These are phyloP conservation scores for Ellobium chinense DNA, from an alignment of 2,888 invertebrate species.

Conservation along the genomic window DNA sequence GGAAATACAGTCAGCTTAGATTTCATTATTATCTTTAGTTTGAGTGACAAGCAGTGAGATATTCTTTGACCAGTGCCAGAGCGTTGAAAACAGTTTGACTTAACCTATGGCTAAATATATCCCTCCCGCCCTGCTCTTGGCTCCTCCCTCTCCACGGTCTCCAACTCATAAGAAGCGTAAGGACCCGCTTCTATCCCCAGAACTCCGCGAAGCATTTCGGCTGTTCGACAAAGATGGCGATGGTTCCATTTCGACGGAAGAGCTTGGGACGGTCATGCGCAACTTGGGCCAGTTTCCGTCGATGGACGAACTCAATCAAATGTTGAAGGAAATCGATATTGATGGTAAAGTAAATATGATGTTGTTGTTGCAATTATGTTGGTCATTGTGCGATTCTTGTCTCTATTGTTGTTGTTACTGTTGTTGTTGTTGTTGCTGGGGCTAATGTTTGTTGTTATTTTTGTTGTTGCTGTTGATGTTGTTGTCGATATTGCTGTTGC, in stretches of 20 bases:
- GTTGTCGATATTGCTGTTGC: too few species aligned
- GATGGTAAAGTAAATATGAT: conserved; percentile 66
- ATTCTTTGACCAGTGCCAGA: too few species aligned
- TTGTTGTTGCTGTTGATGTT: too few species aligned
- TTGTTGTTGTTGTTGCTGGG: neutral
- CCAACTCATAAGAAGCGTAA: conserved; percentile 15
- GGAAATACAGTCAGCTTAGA: too few species aligned
- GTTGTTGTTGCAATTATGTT: neutral
- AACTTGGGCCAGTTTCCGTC: conserved; percentile 75
- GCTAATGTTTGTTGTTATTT: neutral
- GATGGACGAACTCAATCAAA: conserved; percentile 68
- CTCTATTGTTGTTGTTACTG: neutral
- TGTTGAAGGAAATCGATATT: conserved; percentile 75
- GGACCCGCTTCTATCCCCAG: conserved; percentile 56
- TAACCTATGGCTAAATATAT: conserved; percentile 48
- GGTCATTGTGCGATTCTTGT: neutral
- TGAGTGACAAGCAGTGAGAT: too few species aligned
- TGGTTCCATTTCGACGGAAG: conserved; percentile 73
- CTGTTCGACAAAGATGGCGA: conserved; percentile 77
- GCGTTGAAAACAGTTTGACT: too few species aligned
- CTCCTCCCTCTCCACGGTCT: conserved; percentile 28
- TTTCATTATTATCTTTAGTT: too few species aligned
- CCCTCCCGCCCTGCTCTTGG: conserved; percentile 44
- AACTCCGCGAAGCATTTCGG: conserved; percentile 72
- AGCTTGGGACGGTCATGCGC: conserved; percentile 73